A percentile compares a stretch with the other conserved stretches of the same genome.
Evolutionary conservation across 2,797 vertebrate genomes (phyloP).

Genomic region (Protonibea diacanthus): DNA sequence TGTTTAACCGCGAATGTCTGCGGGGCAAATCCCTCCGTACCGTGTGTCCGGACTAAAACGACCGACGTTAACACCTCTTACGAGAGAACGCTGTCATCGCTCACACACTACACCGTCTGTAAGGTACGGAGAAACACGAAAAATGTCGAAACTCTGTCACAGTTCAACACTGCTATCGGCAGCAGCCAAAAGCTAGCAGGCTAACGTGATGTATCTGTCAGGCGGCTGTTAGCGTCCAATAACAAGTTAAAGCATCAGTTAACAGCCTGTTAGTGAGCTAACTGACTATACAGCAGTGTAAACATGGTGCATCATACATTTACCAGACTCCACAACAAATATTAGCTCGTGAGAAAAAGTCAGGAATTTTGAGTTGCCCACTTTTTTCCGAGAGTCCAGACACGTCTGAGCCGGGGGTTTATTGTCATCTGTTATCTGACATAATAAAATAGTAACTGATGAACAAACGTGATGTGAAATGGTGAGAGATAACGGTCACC

Average conservation of each 20-base stretch:
- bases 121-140: background rate
- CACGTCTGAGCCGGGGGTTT: background rate
- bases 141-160: background rate
- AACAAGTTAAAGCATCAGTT: background rate
- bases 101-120: too few species aligned
- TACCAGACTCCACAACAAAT: background rate
- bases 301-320: rapidly evolving
- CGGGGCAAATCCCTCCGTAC: background rate
- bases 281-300: rapidly evolving
- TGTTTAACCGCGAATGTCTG: background rate
- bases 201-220: background rate
- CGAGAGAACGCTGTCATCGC: background rate
- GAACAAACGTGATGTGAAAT: background rate
- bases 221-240: background rate
- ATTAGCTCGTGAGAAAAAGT: background rate
- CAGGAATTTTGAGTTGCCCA: too few species aligned
- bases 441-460: background rate
- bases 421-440: too few species aligned
- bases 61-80: too few species aligned
- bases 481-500: slow-evolving; percentile 14
- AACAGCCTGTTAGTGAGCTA: too few species aligned
- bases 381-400: background rate
- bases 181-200: slow-evolving; percentile 2
- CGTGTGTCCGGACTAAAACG: background rate
- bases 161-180: background rate